Evolutionary conservation across 2,113 vertebrate genomes (phyloP).

Genomic region (Galbula dea): DNA sequence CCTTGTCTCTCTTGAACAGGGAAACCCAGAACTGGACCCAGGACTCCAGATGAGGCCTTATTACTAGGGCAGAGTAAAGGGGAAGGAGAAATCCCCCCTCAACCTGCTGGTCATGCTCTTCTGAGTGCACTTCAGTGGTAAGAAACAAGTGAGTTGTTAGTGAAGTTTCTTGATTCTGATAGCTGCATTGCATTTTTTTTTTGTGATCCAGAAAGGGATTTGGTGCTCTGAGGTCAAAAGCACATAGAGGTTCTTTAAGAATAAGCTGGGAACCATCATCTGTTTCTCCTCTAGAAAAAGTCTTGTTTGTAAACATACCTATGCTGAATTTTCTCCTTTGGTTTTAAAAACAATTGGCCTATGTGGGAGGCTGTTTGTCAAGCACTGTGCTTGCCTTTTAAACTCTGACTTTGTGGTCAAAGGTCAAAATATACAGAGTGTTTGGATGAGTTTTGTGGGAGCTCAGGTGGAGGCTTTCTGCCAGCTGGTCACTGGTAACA

Average conservation of each 20-base stretch:
- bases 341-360: background rate
- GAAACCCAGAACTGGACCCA: too few species aligned
- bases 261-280: background rate
- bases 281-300: background rate
- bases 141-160: background rate
- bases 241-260: background rate
- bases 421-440: background rate
- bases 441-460: background rate
- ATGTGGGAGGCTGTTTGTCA: background rate
- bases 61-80: too few species aligned
- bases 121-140: background rate
- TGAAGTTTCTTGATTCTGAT: background rate
- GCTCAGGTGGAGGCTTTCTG: background rate
- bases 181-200: background rate
- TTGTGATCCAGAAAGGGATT: background rate
- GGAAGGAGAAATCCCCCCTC: too few species aligned
- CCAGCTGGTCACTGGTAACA: background rate
- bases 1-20: too few species aligned
- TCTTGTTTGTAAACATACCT: background rate
- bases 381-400: background rate
- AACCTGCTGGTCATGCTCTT: too few species aligned
- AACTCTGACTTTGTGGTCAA: background rate
- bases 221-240: background rate
- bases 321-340: background rate
- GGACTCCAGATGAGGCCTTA: too few species aligned